Conservation (phyloP, 2,797 vertebrate genomes). For the Hemibagrus guttatus region DNA sequence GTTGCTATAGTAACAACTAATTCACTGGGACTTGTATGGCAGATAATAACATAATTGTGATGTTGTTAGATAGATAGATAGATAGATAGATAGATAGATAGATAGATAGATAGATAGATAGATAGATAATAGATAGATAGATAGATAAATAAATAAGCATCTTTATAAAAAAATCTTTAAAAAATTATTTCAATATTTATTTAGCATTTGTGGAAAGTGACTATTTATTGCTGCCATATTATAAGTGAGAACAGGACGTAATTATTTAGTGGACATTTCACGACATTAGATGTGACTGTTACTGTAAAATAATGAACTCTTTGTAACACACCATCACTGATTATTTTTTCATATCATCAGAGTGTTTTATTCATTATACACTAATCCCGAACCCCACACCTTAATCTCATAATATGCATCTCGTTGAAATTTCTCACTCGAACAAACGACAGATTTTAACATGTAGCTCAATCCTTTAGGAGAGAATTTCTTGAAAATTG, state of each 20-base stretch:
- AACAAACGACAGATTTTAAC: neutral
- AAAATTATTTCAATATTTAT: neutral
- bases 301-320: neutral
- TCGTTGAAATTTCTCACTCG: neutral
- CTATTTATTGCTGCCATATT: neutral
- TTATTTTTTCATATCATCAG: neutral
- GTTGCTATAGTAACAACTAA: neutral
- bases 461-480: neutral
- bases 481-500: neutral
- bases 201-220: neutral
- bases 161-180: too few species aligned
- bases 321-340: neutral
- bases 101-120: too few species aligned
- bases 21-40: neutral
- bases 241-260: neutral
- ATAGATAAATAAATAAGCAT: too few species aligned
- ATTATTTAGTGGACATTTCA: neutral
- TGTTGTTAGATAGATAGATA: too few species aligned
- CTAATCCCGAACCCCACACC: too few species aligned
- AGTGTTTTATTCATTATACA: neutral
- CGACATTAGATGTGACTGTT: neutral
- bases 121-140: too few species aligned
- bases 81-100: too few species aligned
- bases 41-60: neutral
- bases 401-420: neutral